These are phyloP conservation scores for Nomia melanderi DNA, from an alignment of 1,140 invertebrate genomes.

Conservation along the genomic window DNA sequence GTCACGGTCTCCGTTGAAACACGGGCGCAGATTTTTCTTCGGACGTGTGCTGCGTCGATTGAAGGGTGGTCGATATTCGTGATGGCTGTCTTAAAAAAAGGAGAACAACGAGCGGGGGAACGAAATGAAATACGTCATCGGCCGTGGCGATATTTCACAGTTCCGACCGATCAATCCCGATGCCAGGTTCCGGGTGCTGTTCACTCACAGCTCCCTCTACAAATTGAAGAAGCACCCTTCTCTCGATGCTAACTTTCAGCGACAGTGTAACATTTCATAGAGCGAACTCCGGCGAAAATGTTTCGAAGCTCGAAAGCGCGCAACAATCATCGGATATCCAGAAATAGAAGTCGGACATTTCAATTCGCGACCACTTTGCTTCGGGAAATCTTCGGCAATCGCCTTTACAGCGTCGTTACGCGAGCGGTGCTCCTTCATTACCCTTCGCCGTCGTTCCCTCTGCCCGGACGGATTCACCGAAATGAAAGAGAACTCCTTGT, in stretches of 20 bases:
- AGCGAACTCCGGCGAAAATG: no score
- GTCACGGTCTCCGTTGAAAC: slow-evolving; percentile 36
- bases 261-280: no score
- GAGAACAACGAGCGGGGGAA: slow-evolving; percentile 43
- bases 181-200: slow-evolving; percentile 50
- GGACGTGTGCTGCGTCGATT: slow-evolving; percentile 56
- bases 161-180: slow-evolving; percentile 60
- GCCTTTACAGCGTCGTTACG: neutral
- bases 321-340: neutral
- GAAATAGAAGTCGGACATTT: neutral
- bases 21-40: slow-evolving; percentile 35
- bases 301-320: no score
- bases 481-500: neutral
- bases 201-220: slow-evolving; percentile 28
- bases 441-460: neutral
- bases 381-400: neutral
- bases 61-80: slow-evolving; percentile 63
- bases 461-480: slow-evolving; percentile 1
- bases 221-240: slow-evolving; percentile 54
- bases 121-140: slow-evolving; percentile 64
- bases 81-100: slow-evolving; percentile 62
- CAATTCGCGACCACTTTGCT: neutral
- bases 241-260: slow-evolving; percentile 6
- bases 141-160: slow-evolving; percentile 61
- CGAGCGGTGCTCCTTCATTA: neutral